These are phyloP conservation scores for Imbricaverruca yamaguchii DNA, from an alignment of 2,888 invertebrate genomes.

Conservation along the genomic window DNA sequence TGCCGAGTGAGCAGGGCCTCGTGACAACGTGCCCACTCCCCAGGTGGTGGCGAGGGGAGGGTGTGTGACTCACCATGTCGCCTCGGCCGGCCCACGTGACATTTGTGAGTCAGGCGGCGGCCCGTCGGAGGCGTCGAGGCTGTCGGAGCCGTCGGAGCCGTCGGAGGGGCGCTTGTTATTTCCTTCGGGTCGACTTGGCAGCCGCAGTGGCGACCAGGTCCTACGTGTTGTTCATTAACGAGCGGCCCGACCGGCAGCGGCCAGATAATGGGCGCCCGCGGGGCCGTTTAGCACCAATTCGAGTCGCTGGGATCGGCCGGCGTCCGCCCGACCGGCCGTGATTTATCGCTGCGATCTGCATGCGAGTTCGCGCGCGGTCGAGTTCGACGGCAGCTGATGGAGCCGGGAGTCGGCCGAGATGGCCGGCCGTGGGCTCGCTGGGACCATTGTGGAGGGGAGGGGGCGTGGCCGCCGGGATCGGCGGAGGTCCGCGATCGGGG, in stretches of 20 bases:
- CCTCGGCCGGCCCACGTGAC: neutral
- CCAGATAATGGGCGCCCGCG: neutral
- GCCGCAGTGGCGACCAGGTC: neutral
- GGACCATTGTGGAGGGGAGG: too few relatives aligned
- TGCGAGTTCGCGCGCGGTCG: neutral
- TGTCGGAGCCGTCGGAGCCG: neutral
- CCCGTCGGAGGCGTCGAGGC: neutral
- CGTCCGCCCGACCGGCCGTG: neutral
- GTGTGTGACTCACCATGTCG: neutral
- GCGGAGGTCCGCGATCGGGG: neutral
- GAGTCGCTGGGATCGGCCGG: neutral
- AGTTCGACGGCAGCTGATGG: too few relatives aligned
- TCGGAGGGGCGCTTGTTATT: slow-evolving; percentile 9
- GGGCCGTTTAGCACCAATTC: neutral
- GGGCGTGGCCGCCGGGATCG: neutral
- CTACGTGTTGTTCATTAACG: slow-evolving; percentile 18
- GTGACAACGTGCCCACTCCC: too few relatives aligned
- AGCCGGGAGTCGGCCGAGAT: too few relatives aligned
- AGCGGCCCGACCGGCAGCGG: neutral
- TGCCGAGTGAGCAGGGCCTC: too few relatives aligned
- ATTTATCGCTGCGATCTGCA: slow-evolving; percentile 11
- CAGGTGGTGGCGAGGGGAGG: neutral
- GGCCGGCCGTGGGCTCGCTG: too few relatives aligned
- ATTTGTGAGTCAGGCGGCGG: neutral
- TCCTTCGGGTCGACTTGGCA: slow-evolving; percentile 6